Evolutionary conservation across 2,888 invertebrate genomes (phyloP).

Genomic region (Tetheella fluctuosa): DNA sequence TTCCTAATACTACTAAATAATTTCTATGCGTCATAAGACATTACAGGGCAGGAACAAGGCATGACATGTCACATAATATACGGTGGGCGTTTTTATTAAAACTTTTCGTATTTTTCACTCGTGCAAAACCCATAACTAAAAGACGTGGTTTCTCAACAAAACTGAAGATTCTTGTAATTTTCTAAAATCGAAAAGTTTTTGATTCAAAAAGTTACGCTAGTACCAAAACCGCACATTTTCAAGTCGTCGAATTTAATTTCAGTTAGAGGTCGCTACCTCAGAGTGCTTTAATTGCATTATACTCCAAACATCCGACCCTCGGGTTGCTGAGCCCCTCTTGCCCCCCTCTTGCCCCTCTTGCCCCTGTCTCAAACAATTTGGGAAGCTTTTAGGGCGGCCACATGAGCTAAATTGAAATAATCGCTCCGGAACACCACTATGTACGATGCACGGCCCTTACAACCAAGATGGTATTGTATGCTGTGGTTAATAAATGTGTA

Average conservation of each 20-base stretch:
- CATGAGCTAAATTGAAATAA: conserved; percentile 57
- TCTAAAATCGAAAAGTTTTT: not conserved
- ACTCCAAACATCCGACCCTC: conserved; percentile 31
- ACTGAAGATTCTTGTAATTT: too few species aligned
- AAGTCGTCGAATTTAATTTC: conserved; percentile 39
- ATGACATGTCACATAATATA: too few species aligned
- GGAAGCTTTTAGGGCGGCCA: conserved; percentile 62
- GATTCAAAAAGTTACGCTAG: not conserved
- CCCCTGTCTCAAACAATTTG: conserved; percentile 46
- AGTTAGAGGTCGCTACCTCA: conserved; percentile 31
- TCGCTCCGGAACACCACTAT: conserved; percentile 19
- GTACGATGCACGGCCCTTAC: conserved; percentile 14
- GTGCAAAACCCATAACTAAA: too few species aligned
- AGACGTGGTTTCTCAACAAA: too few species aligned
- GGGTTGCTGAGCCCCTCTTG: conserved; percentile 12
- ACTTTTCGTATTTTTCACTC: too few species aligned
- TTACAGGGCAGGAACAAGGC: too few species aligned
- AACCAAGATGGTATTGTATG: not conserved
- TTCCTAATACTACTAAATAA: too few species aligned
- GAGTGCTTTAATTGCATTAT: conserved; percentile 47
- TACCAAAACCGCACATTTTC: conserved; percentile 5
- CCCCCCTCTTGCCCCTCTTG: conserved; percentile 18
- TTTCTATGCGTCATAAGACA: too few species aligned
- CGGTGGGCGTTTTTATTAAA: too few species aligned
- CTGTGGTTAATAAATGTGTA: not conserved